Evolutionary conservation across 2,888 invertebrate genomes (phyloP).

Genomic region (Heliconius ismenius): DNA sequence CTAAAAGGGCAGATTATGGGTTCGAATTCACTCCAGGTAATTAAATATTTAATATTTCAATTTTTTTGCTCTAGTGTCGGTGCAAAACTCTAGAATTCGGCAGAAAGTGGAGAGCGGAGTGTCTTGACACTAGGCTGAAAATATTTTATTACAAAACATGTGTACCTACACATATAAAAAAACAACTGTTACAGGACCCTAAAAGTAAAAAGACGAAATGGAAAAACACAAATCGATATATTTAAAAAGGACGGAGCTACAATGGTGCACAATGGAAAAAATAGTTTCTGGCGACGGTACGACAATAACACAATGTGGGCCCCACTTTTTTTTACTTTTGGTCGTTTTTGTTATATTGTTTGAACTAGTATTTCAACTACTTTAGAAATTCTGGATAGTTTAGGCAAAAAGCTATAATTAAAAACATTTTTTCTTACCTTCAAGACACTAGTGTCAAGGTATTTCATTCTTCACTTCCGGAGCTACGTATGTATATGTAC

Average conservation of each 20-base stretch:
- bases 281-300: conserved; percentile 69
- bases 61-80: too few species aligned
- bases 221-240: conserved; percentile 58
- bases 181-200: conserved; percentile 51
- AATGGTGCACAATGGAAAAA: conserved; percentile 69
- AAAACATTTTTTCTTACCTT: neutral
- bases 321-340: conserved; percentile 9
- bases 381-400: conserved; percentile 8
- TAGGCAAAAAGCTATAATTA: neutral
- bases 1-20: too few species aligned
- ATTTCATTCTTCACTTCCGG: too few species aligned
- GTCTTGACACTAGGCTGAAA: too few species aligned
- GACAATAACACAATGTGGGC: conserved; percentile 53
- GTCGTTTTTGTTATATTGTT: conserved; percentile 37
- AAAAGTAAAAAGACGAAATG: conserved; percentile 47
- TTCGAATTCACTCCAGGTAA: too few species aligned
- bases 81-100: too few species aligned
- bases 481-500: too few species aligned
- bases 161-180: neutral
- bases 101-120: too few species aligned
- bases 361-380: conserved; percentile 37
- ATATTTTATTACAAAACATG: too few species aligned
- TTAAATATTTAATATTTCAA: too few species aligned
- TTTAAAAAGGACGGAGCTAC: conserved; percentile 70
- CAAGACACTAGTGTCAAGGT: neutral